These are phyloP conservation scores for Lepidocyrtinus sp. DNA, from an alignment of 2,888 invertebrate species.

Conservation along the genomic window DNA sequence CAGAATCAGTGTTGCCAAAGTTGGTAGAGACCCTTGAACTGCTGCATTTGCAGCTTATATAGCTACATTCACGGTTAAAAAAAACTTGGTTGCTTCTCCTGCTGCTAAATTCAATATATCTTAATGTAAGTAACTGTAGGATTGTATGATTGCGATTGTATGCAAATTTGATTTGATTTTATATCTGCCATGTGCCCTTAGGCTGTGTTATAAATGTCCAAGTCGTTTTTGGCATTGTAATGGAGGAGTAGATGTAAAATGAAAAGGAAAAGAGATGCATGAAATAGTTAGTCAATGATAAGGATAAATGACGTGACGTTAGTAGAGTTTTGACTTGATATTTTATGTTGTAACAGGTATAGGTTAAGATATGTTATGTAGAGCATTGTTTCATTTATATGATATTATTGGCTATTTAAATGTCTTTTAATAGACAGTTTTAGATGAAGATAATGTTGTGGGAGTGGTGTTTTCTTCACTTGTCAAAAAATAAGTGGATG, in stretches of 20 bases:
- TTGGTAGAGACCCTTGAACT: too few species aligned
- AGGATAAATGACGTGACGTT: background rate
- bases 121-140: constrained; percentile 11
- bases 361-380: too few species aligned
- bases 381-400: background rate
- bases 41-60: too few species aligned
- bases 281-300: background rate
- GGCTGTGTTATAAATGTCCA: constrained; percentile 17
- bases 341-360: too few species aligned
- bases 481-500: constrained; percentile 14
- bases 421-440: constrained; percentile 38
- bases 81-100: background rate
- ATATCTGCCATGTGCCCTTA: background rate
- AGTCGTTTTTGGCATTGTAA: constrained; percentile 1
- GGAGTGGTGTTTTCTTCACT: constrained; percentile 54
- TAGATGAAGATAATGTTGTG: constrained; percentile 53
- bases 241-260: background rate
- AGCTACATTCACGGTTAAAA: background rate
- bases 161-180: constrained; percentile 52
- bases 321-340: too few species aligned
- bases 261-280: constrained; percentile 13
- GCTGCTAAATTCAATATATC: background rate
- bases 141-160: constrained; percentile 40
- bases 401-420: constrained; percentile 43
- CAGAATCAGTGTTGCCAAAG: too few species aligned